Base-by-base conservation (phyloP, 1,140 invertebrate species). In the Heliconius melpomene region DNA sequence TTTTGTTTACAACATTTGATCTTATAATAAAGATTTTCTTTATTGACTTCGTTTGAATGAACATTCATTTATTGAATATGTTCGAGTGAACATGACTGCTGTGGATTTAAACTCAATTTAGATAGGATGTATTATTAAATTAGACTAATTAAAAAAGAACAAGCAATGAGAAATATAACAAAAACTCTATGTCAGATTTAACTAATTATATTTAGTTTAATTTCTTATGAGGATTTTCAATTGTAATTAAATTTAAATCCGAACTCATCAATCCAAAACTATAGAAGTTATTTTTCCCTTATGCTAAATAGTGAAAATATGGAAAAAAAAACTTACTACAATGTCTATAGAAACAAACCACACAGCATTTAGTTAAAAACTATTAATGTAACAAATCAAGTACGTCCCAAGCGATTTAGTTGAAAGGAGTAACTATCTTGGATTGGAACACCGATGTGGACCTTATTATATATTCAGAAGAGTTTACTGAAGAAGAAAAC, bases 381-480 rank as follows among this genome's bases (percentile, higher is more conserved):
- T 66, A 66, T 66, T 66, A 66, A 66, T 29, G 26, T 66, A 16
- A 66, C 26, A 66, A 29, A 66, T 66, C 60, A 66, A 66, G 26
- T 29, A 29, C 3, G 23, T 66, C 60, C 60, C 60, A 29, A 29
- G 23, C 13, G 60, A 11, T 26, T 2, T 18, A 13, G 7, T 9
- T 26, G 13, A 66, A 29, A 23, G 26, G n/a, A 46, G 40, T 1
- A 6, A 3, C 13, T 29, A n/a, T 23, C 23, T 26, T 52, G 7
- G n/a, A 60, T 66, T 29, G 2, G 11, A 66, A 5, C 50, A 46
- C 79, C 75, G 77, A 81, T 78, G 75, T 81, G 74, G 72, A 74
- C 79, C 76, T 77, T 81, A 78, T 77, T 78, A 72, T 72, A 29
- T 75, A 75, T 81, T 74, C 76, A 81, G 20, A 81, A 81, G 79